A percentile compares a stretch with the other conserved stretches of the same genome.
Evolutionary conservation across 1,140 invertebrate species (phyloP).

Genomic region (Lepidurus packardi): DNA sequence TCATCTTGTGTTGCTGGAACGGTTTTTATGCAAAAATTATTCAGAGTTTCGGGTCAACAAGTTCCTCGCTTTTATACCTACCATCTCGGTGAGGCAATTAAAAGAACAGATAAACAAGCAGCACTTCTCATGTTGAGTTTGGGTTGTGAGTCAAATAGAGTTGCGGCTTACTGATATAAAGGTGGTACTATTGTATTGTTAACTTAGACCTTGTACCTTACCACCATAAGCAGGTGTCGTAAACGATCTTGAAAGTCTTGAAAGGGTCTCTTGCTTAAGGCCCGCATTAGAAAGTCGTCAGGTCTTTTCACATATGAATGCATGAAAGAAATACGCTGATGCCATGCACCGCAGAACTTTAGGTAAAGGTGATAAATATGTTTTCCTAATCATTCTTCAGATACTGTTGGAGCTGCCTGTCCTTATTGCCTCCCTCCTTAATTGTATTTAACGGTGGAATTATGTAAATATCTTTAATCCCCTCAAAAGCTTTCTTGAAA

Average conservation of each 20-base stretch:
- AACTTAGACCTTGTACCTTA: not conserved
- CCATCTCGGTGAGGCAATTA: not conserved
- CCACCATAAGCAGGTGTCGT: conserved; percentile 11
- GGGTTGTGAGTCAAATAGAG: not conserved
- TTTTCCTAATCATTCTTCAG: conserved; percentile 7
- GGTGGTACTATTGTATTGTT: not conserved
- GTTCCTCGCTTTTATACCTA: not conserved
- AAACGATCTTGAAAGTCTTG: conserved; percentile 7
- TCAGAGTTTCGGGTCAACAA: not conserved
- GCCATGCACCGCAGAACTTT: not conserved
- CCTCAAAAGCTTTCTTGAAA: no score
- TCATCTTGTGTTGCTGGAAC: not conserved
- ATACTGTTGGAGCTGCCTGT: not conserved
- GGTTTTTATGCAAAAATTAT: not conserved
- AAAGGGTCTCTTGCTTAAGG: not conserved
- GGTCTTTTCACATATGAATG: not conserved
- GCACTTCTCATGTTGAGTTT: not conserved
- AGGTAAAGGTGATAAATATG: conserved; percentile 2
- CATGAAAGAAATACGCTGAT: not conserved
- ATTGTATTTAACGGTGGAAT: not conserved
- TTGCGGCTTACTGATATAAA: not conserved
- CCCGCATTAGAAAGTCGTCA: not conserved
- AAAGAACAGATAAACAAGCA: not conserved
- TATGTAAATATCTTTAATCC: not conserved
- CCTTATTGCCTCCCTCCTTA: not conserved